Conservation (phyloP, 2,113 vertebrate species). For the Pycnonotus jocosus region DNA sequence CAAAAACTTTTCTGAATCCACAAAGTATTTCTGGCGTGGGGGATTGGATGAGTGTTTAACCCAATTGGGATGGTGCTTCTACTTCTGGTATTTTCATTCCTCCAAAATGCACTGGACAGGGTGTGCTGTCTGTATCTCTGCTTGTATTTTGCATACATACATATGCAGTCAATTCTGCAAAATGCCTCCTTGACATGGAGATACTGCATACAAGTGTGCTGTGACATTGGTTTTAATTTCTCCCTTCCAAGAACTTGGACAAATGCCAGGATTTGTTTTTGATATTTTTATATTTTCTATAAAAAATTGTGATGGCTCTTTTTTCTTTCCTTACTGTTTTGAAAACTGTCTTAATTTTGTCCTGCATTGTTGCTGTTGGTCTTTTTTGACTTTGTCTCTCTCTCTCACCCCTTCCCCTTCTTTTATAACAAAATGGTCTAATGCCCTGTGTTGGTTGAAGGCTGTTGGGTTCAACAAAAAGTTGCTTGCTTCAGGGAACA, state of each 20-base stretch:
- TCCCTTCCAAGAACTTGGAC: background rate
- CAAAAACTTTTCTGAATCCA: background rate
- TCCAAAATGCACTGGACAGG: background rate
- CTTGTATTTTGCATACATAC: background rate
- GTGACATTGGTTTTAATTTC: conserved; percentile 5
- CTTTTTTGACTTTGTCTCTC: background rate
- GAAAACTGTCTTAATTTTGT: background rate
- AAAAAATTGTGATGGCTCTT: conserved; percentile 24
- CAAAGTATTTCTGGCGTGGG: background rate
- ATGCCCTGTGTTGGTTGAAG: background rate
- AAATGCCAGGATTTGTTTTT: conserved; percentile 40
- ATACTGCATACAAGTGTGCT: background rate
- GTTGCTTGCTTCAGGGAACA: background rate
- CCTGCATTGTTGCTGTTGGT: background rate
- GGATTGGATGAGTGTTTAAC: background rate
- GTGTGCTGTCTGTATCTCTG: background rate
- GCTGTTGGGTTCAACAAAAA: background rate
- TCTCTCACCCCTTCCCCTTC: background rate
- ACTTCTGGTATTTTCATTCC: background rate
- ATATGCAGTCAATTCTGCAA: background rate
- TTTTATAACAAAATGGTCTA: background rate
- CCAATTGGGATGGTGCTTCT: background rate
- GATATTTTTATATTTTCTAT: conserved; percentile 49
- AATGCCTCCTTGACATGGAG: background rate
- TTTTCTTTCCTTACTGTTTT: conserved; percentile 22